Base-by-base conservation (phyloP, 2,888 invertebrate genomes). In the Timandra comae region DNA sequence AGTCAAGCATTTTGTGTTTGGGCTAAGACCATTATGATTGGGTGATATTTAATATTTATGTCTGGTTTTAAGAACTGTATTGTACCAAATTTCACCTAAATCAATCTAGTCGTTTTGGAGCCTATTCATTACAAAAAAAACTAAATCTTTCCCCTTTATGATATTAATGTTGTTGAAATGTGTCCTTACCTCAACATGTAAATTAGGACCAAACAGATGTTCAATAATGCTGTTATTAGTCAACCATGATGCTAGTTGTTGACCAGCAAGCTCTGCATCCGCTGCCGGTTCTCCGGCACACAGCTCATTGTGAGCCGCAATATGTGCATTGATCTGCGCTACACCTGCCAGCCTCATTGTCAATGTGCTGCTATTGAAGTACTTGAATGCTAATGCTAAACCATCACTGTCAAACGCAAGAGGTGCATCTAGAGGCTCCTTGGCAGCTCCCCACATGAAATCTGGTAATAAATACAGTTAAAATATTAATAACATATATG, bases 201-300 rank as follows among this genome's bases (percentile, higher is more conserved):
- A 87, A 86, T 98, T 98, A 16, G 98, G 98, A n/a, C 98, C 97
- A 84, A 97, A 98, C 38, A 98, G 91, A 68, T 97, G 96, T 55
- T 96, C 93, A 49, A 97, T 94, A 42, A 98, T 96, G 67, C 93
- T 95, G 71, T 96, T 94, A 46, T 90, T 90, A 0, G 95, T 92
- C 10, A 98, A 84, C 97, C 97, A 98, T 47, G 93, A 90, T 0
- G 95, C 95, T 49, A 98, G 88, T 49, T 91, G 91, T 47, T 94
- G 92, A 0, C 95, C 95, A 19, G 94, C 92, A 13, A 92, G 85
- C 63, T 97, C 96, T 0, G 94, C 93, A 63, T 96, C 95, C 0
- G 93, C 90, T 1, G 95, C 89, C 0, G 93, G 92, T 59, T 96
- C 96, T 19, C 94, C 95, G 31, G 95, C 95, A 64, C 95, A 94